Base-by-base conservation (phyloP, 2,113 vertebrate species). In the Egretta garzetta region DNA sequence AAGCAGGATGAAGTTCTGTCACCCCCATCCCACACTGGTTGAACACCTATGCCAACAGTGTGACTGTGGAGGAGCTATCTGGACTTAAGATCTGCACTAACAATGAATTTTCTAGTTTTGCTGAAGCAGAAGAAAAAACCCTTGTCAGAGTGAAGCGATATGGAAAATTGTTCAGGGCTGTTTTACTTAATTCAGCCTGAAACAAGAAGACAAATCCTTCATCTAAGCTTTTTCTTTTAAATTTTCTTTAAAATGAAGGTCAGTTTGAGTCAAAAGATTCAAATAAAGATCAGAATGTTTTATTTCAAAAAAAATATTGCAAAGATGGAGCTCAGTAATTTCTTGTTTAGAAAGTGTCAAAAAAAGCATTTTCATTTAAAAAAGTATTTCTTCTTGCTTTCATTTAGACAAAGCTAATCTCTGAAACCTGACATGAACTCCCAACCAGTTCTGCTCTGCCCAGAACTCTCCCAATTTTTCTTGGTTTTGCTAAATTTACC, bases 81-180 rank as follows among this genome's bases (percentile, higher is more conserved):
- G 90, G 3, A 56, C 70, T 92, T 52, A 70, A 88, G 63, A 94
- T 97, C 90, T 94, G 88, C 95, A 93, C 35, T 68, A 93, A 86
- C 55, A 93, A 67, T 47, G 63, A 67, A 60, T 94, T 96, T 86
- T 67, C 68, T 33, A 22, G 20, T 75, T 95, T 74, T 96, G 83
- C 73, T 94, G 93, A 93, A 96, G 86, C 72, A 95, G 83, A 70
- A 80, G 52, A 66, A 91, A 92, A 94, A 71, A 35, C 32, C 10
- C 45, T 95, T 92, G 79, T 86, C 63, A 89, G 59, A 71, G 64
- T 88, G 55, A 96, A 97, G 60, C 16, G 52, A 80, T 91, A 94
- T 27, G 72, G 83, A 96, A 96, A 95, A 95, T 33, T 33, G 67
- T 67, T 94, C 72, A 71, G 56, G 56, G 64, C 16, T 81, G 41